phyloP scores from a whole-genome alignment of 2,888 invertebrate species.

The Buathra laborator region DNA sequence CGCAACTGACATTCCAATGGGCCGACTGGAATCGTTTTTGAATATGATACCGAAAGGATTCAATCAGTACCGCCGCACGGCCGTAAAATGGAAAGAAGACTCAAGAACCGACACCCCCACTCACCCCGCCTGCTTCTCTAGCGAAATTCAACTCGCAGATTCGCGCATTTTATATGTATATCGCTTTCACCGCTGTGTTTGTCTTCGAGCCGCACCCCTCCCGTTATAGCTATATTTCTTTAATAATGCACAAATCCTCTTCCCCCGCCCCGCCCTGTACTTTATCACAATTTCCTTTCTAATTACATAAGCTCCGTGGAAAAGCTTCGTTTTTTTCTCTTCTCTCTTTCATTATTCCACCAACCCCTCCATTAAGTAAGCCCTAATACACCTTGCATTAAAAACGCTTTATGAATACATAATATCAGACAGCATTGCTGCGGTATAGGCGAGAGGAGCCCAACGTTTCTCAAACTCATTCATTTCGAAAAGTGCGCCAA shows the following conservation, averaged over 20 bases:
- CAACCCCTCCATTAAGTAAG: slow-evolving; percentile 7
- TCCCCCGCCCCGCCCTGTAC: not conserved
- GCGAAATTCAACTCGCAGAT: slow-evolving; percentile 30
- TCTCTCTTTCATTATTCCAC: not conserved
- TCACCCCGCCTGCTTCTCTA: slow-evolving; percentile 2
- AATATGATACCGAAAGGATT: slow-evolving; percentile 73
- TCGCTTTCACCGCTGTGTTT: slow-evolving; percentile 19
- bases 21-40: slow-evolving; percentile 58
- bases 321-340: not conserved
- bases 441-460: not conserved
- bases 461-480: slow-evolving; percentile 47
- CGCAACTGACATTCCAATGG: slow-evolving; percentile 30
- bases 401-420: slow-evolving; percentile 33
- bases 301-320: slow-evolving; percentile 9
- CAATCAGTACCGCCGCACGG: slow-evolving; percentile 71
- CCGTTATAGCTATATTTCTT: slow-evolving; percentile 13
- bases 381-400: slow-evolving; percentile 11
- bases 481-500: slow-evolving; percentile 59
- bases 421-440: slow-evolving; percentile 28
- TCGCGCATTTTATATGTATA: slow-evolving; percentile 32
- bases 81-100: slow-evolving; percentile 35
- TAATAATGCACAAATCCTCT: slow-evolving; percentile 27
- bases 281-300: slow-evolving; percentile 27
- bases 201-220: slow-evolving; percentile 24
- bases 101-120: slow-evolving; percentile 35